Evolutionary conservation across 2,113 vertebrate species (phyloP).

Genomic region (Pteronura brasiliensis): DNA sequence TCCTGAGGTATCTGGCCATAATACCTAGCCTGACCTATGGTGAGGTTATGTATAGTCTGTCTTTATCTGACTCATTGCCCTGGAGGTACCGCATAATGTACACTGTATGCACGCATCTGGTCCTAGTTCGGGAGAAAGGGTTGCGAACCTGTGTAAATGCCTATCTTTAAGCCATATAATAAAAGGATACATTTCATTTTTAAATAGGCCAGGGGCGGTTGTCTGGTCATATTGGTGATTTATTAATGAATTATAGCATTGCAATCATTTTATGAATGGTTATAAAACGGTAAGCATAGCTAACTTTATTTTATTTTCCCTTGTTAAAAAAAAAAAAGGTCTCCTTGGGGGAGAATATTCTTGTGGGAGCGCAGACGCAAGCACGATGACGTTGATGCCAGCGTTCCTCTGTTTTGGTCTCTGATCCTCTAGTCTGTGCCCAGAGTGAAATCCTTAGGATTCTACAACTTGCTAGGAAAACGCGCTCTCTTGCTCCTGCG

Average conservation of each 20-base stretch:
- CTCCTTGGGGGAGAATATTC: not conserved
- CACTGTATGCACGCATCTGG: not conserved
- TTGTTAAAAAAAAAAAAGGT: not conserved
- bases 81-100: not conserved
- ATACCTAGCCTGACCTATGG: not conserved
- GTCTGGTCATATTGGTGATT: not conserved
- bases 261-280: not conserved
- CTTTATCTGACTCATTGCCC: not conserved
- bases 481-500: not conserved
- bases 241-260: not conserved
- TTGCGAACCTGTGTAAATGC: not conserved
- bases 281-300: not conserved
- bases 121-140: not conserved
- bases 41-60: not conserved
- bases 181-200: not conserved
- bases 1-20: not conserved
- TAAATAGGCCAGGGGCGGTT: not conserved
- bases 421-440: not conserved
- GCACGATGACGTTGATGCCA: not conserved
- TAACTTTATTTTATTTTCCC: not conserved
- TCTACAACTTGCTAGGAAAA: not conserved
- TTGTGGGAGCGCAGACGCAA: not conserved
- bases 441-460: not conserved
- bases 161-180: not conserved
- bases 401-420: not conserved